These are phyloP conservation scores for Forbesichthys papilliferus DNA, from an alignment of 2,113 vertebrate species.

Conservation along the genomic window DNA sequence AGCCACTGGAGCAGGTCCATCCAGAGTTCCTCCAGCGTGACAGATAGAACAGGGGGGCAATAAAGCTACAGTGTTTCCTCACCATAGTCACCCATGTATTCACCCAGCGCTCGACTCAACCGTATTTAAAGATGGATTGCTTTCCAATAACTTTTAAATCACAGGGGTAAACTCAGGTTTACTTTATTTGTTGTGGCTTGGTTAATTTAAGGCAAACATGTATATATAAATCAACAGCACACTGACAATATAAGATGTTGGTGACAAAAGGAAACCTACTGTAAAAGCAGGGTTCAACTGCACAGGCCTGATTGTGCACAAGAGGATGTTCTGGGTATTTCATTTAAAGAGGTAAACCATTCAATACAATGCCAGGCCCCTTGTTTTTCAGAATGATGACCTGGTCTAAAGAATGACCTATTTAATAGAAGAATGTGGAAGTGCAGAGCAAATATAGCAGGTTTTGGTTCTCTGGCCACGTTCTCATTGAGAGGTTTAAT, in stretches of 20 bases:
- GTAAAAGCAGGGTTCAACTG: not conserved
- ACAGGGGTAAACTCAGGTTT: constrained; percentile 9
- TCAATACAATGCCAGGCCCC: not conserved
- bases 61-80: constrained; percentile 33
- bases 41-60: constrained; percentile 43
- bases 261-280: constrained; percentile 2
- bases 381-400: constrained; percentile 17
- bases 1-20: constrained; percentile 49
- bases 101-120: constrained; percentile 16
- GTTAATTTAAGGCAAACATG: constrained; percentile 10
- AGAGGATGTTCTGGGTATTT: not conserved
- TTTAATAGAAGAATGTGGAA: not conserved
- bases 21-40: constrained; percentile 46
- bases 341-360: constrained; percentile 15
- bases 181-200: not conserved
- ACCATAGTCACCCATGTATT: constrained; percentile 2
- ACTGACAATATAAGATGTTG: not conserved
- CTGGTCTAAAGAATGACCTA: constrained; percentile 24
- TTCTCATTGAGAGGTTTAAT: constrained; percentile 33
- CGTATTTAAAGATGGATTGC: constrained; percentile 8
- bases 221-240: not conserved
- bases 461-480: constrained; percentile 21
- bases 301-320: not conserved
- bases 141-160: constrained; percentile 3
- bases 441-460: not conserved